Evolutionary conservation across 2,113 vertebrate genomes (phyloP).

Genomic region (Gila orcuttii): DNA sequence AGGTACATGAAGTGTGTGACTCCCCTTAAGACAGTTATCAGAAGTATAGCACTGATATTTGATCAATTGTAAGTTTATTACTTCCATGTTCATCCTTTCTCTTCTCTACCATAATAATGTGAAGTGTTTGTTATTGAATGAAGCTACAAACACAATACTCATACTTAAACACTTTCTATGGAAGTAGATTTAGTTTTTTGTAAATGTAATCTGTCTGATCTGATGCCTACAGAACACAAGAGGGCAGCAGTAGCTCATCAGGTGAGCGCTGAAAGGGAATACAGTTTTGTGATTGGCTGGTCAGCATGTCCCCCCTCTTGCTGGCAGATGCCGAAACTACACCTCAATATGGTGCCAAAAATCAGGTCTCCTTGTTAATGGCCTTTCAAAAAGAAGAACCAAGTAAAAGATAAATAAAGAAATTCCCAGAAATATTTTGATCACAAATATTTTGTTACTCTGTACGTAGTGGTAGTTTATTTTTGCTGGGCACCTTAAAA

Average conservation of each 20-base stretch:
- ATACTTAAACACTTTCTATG: not conserved
- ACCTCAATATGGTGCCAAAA: not conserved
- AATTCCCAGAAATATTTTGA: no score
- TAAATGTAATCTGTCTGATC: not conserved
- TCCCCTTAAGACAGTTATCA: not conserved
- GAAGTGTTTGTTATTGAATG: not conserved
- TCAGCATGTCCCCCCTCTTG: not conserved
- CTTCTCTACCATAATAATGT: not conserved
- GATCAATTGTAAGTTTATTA: not conserved
- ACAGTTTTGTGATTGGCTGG: not conserved
- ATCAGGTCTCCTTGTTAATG: not conserved
- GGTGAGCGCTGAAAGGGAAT: not conserved
- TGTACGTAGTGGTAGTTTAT: no score
- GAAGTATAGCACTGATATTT: not conserved
- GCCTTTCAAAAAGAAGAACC: not conserved
- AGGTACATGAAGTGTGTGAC: not conserved
- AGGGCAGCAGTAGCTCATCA: constrained; percentile 6
- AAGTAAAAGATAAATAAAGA: not conserved
- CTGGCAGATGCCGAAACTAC: not conserved
- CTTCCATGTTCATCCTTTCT: not conserved
- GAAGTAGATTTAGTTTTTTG: not conserved
- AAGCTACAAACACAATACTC: not conserved
- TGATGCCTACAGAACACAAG: not conserved
- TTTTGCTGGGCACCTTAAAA: no score
- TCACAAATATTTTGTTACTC: no score